phyloP scores from a whole-genome alignment of 1,140 invertebrate genomes.

The Achroia grisella region DNA sequence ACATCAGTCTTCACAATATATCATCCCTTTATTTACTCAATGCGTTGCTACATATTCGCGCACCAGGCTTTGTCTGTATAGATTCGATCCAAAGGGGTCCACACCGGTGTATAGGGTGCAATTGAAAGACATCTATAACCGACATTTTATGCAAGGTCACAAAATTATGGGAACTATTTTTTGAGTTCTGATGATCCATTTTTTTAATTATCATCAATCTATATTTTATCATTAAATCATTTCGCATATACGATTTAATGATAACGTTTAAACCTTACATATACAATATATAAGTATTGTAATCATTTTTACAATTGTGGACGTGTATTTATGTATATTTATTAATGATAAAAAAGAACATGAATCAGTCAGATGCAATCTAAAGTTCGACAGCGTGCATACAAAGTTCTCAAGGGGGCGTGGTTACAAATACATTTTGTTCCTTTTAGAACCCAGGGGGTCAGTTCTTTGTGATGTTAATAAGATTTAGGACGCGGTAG shows the following conservation, averaged over 20 bases:
- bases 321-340: no score
- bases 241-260: no score
- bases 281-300: no score
- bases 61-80: constrained; percentile 49
- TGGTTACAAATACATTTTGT: constrained; percentile 18
- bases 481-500: constrained; percentile 15
- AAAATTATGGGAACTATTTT: constrained; percentile 5
- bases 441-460: constrained; percentile 29
- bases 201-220: no score
- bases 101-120: constrained; percentile 30
- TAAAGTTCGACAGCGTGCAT: constrained; percentile 5
- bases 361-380: constrained; percentile 20
- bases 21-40: constrained; percentile 67
- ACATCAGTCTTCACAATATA: constrained; percentile 64
- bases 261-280: no score
- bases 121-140: constrained; percentile 19
- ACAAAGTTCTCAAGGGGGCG: constrained; percentile 7
- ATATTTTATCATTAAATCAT: no score
- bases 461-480: constrained; percentile 52
- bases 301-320: no score
- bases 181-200: no score
- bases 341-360: neutral
- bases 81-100: constrained; percentile 52
- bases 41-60: constrained; percentile 62
- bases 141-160: constrained; percentile 23